phyloP scores from a whole-genome alignment of 2,888 invertebrate species.

The Dromius quadrimaculatus region DNA sequence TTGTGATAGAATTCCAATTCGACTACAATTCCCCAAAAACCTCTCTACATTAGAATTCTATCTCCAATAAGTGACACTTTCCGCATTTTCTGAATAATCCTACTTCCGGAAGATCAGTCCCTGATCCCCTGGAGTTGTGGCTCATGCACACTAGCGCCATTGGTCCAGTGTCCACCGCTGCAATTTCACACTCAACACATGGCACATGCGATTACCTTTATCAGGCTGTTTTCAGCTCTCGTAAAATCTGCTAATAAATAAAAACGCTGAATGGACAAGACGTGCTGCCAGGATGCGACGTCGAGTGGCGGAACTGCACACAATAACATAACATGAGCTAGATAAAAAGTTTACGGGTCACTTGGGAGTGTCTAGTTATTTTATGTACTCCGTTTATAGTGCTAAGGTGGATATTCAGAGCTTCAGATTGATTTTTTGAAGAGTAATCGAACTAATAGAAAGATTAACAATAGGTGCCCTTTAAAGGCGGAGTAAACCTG shows the following conservation, averaged over 20 bases:
- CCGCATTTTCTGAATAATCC: no score
- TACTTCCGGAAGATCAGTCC: slow-evolving; percentile 6
- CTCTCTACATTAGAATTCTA: no score
- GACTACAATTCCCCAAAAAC: no score
- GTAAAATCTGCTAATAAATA: slow-evolving; percentile 50
- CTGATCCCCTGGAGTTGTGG: slow-evolving; percentile 5
- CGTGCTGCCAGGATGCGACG: slow-evolving; percentile 21
- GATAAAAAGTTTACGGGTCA: slow-evolving; percentile 27
- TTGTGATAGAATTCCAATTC: no score
- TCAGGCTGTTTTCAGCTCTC: slow-evolving; percentile 32
- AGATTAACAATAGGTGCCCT: no score
- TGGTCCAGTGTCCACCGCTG: slow-evolving; percentile 19
- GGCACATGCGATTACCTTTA: slow-evolving; percentile 34
- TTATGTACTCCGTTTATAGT: slow-evolving; percentile 1
- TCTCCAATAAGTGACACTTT: no score
- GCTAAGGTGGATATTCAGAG: background rate
- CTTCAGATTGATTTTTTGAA: background rate
- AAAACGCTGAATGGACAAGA: slow-evolving; percentile 51
- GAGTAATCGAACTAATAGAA: no score
- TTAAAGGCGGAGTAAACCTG: no score
- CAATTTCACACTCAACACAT: slow-evolving; percentile 39
- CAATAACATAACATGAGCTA: slow-evolving; percentile 19
- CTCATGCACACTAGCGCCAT: slow-evolving; percentile 9
- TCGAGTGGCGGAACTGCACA: slow-evolving; percentile 2
- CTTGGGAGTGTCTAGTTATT: background rate